Evolutionary conservation across 2,888 invertebrate species (phyloP).

Genomic region (Lasioglossum oenotherae): DNA sequence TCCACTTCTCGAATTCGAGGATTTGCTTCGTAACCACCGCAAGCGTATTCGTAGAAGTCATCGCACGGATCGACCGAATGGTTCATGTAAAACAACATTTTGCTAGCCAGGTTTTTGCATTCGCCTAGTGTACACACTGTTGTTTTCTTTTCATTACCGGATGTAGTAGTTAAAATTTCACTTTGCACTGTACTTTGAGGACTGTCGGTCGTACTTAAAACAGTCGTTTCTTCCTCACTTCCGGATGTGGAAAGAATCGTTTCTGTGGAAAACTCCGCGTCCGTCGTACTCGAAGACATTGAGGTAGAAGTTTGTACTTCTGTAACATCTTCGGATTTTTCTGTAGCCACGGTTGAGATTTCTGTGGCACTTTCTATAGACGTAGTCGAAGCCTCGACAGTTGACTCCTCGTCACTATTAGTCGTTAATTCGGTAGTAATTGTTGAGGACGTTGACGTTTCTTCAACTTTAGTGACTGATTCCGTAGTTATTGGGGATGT

Average conservation of each 20-base stretch:
- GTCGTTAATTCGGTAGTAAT: neutral
- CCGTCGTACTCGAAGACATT: neutral
- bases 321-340: neutral
- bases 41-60: constrained; percentile 73
- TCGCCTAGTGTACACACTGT: constrained; percentile 58
- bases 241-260: neutral
- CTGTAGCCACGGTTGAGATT: neutral
- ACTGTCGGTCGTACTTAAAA: neutral
- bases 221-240: neutral
- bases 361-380: neutral
- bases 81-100: constrained; percentile 77
- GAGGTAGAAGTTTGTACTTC: neutral
- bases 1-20: constrained; percentile 63
- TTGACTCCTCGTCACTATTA: neutral
- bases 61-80: constrained; percentile 76
- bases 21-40: constrained; percentile 75
- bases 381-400: neutral
- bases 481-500: too few relatives aligned
- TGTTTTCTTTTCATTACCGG: neutral
- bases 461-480: neutral
- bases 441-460: neutral
- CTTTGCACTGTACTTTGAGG: neutral
- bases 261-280: neutral
- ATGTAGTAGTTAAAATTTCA: neutral
- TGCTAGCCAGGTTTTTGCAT: constrained; percentile 74